Evolutionary conservation across 2,797 vertebrate genomes (phyloP), one percentile per base, ranked within the genome.

Genomic region (Adelosebastes latens): DNA sequence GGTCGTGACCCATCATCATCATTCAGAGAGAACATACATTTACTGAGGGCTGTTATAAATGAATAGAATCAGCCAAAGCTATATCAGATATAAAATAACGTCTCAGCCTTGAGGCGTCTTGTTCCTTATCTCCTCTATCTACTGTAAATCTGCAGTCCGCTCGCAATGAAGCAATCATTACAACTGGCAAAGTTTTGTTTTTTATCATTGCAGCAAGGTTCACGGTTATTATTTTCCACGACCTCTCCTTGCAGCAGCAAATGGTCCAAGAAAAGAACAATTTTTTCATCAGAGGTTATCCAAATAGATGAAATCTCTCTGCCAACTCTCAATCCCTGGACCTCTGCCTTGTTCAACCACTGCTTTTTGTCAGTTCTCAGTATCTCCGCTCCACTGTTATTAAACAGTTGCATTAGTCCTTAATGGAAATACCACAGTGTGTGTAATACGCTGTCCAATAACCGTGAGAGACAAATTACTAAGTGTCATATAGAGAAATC

Each of bases 211-310:
- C 65, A 84, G 66, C 60, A 75, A 84, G 8, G 60, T 68, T 89
- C 62, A 71, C 53, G 20, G 73, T 82, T 89, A 85, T 91, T 79
- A 89, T 85, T 92, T 94, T 94, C 89, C 88, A 91, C 84, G 83
- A 83, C 84, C 77, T 81, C 71, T 78, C 53, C 69, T 61, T 67
- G 68, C 39, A 75, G 79, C 59, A 61, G 75, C 77, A 39, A 72
- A 74, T n/a, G 79, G 66, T 91, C 86, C 87, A 92, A 92, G 72
- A 87, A 94, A 87, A 78, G 12, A 84, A 63, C 13, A 39, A 22
- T 82, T 93, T 92, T 88, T 87, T 82, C 81, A 92, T 87, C 63
- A 88, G 75, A 90, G 87, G 88, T 93, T 91, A 93, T 92, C 83
- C 89, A 94, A 94, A 93, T 79, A 93, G 74, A 89, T 86, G 58